These are phyloP conservation scores for Pantherophis vulpinus DNA, from an alignment of 2,797 vertebrate genomes.

Conservation along the genomic window DNA sequence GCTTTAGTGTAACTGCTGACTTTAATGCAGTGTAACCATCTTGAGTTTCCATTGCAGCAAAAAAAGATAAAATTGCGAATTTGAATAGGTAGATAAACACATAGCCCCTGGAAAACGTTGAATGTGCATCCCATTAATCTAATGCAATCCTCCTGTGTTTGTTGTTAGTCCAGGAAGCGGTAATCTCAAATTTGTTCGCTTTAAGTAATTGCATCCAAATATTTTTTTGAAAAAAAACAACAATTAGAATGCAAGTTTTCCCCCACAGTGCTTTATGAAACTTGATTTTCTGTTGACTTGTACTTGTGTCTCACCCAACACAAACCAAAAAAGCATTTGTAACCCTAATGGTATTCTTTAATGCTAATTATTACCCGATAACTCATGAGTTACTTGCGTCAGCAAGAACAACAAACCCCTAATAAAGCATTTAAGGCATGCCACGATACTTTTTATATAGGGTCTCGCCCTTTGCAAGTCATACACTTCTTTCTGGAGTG, in stretches of 20 bases:
- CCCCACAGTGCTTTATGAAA: background rate
- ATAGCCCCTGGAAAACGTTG: background rate
- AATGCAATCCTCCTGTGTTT: background rate
- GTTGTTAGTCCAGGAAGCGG: background rate
- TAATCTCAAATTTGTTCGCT: background rate
- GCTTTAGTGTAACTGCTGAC: background rate
- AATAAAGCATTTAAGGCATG: conserved; percentile 9
- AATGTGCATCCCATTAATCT: background rate
- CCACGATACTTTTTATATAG: background rate
- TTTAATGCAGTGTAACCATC: background rate
- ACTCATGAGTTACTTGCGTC: conserved; percentile 26
- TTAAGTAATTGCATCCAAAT: background rate
- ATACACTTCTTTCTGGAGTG: background rate
- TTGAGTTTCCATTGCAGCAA: background rate
- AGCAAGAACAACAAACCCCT: background rate
- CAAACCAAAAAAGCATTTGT: conserved; percentile 14
- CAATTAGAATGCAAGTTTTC: background rate
- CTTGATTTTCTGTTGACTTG: background rate
- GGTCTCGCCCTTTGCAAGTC: background rate
- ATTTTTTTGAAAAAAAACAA: background rate
- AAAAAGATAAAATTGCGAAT: background rate
- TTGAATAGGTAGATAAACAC: background rate
- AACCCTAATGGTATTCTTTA: conserved; percentile 4
- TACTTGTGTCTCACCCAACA: background rate
- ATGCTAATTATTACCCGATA: conserved; percentile 29